Base-by-base conservation (phyloP, 2,797 vertebrate species). In the Mormyrus proboscirostris region DNA sequence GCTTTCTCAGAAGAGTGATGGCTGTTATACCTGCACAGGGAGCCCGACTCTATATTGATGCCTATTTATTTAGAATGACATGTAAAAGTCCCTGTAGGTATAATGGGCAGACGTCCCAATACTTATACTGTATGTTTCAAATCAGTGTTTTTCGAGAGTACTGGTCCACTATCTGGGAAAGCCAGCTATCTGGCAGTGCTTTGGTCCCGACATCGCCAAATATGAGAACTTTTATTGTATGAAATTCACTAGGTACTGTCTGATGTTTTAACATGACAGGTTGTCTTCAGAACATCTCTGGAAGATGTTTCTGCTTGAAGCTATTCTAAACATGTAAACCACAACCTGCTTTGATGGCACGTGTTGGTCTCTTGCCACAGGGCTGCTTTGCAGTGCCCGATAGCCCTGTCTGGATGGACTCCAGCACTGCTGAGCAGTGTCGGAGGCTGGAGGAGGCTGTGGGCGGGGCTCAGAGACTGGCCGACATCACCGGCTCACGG, bases 401-500 rank as follows among this genome's bases (percentile, higher is more conserved):
- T 92, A 95, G 94, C 86, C 98, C 98, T 0, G 92, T 98, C 47
- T 99, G 98, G 98, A 99, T 99, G 98, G 98, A 99, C 94, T 98
- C 97, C 73, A 99, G 98, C 91, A 97, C 95, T 55, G 6, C 91
- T 0, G 89, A 88, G 14, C 97, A 99, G 93, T 99, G 98, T 93
- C 90, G 88, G 0, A 55, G 89, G 0, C 95, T 99, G 90, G 96
- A 99, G 94, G 91, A 92, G 0, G 92, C 96, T 0, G 83, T 95
- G 83, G 98, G 98, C 0, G 98, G 98, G 6, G 95, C 97, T 25
- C 95, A 93, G 91, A 92, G 90, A 0, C 95, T 99, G 57, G 96
- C 97, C 0, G 88, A 94, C n/a, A 94, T 98, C 94, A 99, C 97
- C 0, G 98, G 98, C 0, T 99, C 98, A 82, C 95, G 97, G 0